Percentiles rank a stretch among this genome's conserved stretches.
These are phyloP conservation scores for Drosophila albomicans DNA, from an alignment of 1,140 invertebrate species.

Conservation along the genomic window DNA sequence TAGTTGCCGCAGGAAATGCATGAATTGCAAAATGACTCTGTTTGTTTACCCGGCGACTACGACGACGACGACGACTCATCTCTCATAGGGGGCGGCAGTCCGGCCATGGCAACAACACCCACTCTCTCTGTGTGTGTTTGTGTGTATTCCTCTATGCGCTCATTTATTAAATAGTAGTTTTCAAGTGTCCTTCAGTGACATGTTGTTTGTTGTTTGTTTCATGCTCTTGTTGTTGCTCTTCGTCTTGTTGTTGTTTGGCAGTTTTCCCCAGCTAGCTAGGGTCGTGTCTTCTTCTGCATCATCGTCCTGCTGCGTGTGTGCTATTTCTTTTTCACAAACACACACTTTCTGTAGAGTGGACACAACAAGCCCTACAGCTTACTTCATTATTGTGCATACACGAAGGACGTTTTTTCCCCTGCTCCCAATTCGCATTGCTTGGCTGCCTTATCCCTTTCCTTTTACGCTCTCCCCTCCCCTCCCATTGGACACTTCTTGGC, in stretches of 20 bases:
- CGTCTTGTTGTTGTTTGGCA: slow-evolving; percentile 18
- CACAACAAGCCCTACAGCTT: slow-evolving; percentile 56
- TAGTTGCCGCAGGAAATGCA: slow-evolving; percentile 85
- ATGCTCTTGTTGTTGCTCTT: slow-evolving; percentile 44
- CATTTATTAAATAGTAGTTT: slow-evolving; percentile 84
- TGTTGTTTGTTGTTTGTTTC: slow-evolving; percentile 77
- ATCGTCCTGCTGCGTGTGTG: slow-evolving; percentile 58
- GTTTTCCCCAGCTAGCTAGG: slow-evolving; percentile 48
- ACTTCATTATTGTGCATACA: slow-evolving; percentile 77
- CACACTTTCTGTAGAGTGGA: slow-evolving; percentile 33
- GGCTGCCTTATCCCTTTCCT: not conserved
- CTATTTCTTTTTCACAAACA: slow-evolving; percentile 56
- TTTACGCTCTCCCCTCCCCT: not conserved
- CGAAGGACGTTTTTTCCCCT: slow-evolving; percentile 43
- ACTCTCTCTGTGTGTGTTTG: slow-evolving; percentile 27
- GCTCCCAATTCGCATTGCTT: slow-evolving; percentile 2
- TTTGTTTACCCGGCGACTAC: slow-evolving; percentile 76
- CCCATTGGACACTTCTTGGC: slow-evolving; percentile 26
- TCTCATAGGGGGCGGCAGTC: slow-evolving; percentile 35
- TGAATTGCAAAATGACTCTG: slow-evolving; percentile 84
- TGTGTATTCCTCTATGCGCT: slow-evolving; percentile 69
- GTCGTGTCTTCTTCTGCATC: slow-evolving; percentile 49
- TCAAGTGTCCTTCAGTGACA: slow-evolving; percentile 84
- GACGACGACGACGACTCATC: slow-evolving; percentile 55
- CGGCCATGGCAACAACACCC: slow-evolving; percentile 46